Base-by-base conservation (phyloP, 2,888 invertebrate genomes). In the Leistus spinibarbis region DNA sequence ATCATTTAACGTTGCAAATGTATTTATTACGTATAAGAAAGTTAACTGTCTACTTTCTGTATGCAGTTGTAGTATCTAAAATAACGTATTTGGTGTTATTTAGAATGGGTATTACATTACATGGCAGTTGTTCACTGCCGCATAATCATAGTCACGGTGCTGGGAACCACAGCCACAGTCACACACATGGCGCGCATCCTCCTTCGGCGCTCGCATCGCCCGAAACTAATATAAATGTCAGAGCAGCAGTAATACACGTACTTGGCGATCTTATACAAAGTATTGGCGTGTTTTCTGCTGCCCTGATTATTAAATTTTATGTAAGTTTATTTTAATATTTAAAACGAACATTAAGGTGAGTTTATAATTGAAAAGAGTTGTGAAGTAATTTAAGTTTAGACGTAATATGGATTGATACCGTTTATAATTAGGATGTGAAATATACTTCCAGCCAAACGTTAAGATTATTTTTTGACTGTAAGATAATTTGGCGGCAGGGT, bases 261-360 rank as follows among this genome's bases (percentile, higher is more conserved):
- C 86, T 97, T 69, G 96, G 96, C 0, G 96, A 97, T 84, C 89
- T 97, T 57, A 89, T 96, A 76, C 96, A 97, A 84, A 96, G 95
- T 85, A 88, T 95, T 71, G 96, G 96, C 0, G 96, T 97, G 17
- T 88, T 97, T 72, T 86, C 95, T 10, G 95, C 96, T 0, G 93
- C 96, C 0, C 85, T 95, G 40, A 88, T 96, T 80, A 95, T 96
- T 79, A 94, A 94, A 84, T 90, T 93, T 82, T 91, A 90, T 84
- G 94, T 94, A 83, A 89, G 91, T 87, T 69, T 53, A 27, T 19
- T 63, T 67, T n/a, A n/a, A 56, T 3, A 20, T 13, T 19, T 13
- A 20, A 1, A n/a, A n/a, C n/a, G n/a, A n/a, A n/a, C n/a, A n/a
- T n/a, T n/a, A n/a, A n/a, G n/a, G n/a, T n/a, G n/a, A n/a, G n/a